Evolutionary conservation across 2,888 invertebrate genomes (phyloP).

Genomic region (Dolichopus griseipennis): DNA sequence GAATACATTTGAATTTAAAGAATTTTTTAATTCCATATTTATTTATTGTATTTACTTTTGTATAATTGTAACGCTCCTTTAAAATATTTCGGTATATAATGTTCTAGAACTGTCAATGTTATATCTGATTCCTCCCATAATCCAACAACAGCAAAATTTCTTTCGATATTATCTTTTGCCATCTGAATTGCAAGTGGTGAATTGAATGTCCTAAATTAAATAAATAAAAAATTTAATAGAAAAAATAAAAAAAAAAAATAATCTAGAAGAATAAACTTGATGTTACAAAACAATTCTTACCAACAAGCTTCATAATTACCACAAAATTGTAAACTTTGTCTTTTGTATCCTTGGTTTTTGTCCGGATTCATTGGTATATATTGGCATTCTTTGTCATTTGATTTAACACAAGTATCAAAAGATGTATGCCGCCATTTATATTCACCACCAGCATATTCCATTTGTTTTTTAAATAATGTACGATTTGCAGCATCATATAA

Average conservation of each 20-base stretch:
- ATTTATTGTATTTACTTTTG: conserved; percentile 43
- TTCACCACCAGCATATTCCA: background rate
- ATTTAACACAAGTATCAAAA: background rate
- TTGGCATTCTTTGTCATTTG: background rate
- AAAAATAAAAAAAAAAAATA: conserved; percentile 1
- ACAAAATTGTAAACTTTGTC: background rate
- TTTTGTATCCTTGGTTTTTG: background rate
- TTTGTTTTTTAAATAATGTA: background rate
- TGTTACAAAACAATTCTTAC: background rate
- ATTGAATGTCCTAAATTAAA: conserved; percentile 62
- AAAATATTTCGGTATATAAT: conserved; percentile 76
- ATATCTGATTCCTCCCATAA: conserved; percentile 79
- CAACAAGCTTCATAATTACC: background rate
- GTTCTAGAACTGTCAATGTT: conserved; percentile 74
- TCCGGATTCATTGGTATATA: background rate
- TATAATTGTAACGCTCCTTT: conserved; percentile 61
- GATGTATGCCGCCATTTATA: background rate
- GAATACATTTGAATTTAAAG: no score
- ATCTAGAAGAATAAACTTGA: no score
- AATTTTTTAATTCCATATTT: no score
- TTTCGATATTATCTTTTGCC: conserved; percentile 72
- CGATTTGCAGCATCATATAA: background rate
- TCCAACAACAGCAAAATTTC: conserved; percentile 79
- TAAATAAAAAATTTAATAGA: no score
- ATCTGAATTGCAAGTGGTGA: conserved; percentile 54